A percentile compares a stretch with the other conserved stretches of the same genome.
Conservation (phyloP, 2,888 invertebrate species). For the Eretmocerus hayati region DNA sequence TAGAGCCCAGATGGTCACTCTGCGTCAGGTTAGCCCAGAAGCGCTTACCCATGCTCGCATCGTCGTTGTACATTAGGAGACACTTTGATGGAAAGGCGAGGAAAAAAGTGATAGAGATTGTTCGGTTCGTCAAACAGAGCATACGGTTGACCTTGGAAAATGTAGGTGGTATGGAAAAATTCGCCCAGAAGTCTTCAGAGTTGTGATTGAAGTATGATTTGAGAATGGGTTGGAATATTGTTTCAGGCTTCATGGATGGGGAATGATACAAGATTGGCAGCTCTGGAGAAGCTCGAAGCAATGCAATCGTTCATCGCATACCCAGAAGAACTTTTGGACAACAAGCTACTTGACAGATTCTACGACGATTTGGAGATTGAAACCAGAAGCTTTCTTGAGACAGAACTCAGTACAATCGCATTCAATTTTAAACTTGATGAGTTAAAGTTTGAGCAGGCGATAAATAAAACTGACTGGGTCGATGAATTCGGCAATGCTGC, state of each 20-base stretch:
- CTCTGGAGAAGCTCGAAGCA: slow-evolving; percentile 69
- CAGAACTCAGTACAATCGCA: slow-evolving; percentile 47
- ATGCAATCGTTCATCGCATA: slow-evolving; percentile 90
- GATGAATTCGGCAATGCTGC: slow-evolving; percentile 49
- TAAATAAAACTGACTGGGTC: slow-evolving; percentile 52
- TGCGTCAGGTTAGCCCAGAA: slow-evolving; percentile 73
- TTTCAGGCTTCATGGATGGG: slow-evolving; percentile 86
- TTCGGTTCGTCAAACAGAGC: too few species aligned
- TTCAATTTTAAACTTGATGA: slow-evolving; percentile 50
- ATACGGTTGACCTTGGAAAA: slow-evolving; percentile 70
- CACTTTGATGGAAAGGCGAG: slow-evolving; percentile 82
- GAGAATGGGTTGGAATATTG: too few species aligned
- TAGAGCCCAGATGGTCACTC: slow-evolving; percentile 71
- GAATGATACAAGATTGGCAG: slow-evolving; percentile 65
- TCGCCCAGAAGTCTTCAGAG: too few species aligned
- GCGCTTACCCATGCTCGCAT: too few species aligned
- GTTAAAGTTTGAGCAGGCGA: slow-evolving; percentile 47
- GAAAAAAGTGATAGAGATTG: too few species aligned
- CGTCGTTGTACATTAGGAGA: slow-evolving; percentile 77
- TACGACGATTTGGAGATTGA: slow-evolving; percentile 53
- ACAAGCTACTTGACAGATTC: slow-evolving; percentile 71
- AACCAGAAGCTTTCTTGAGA: slow-evolving; percentile 45
- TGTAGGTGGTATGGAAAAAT: slow-evolving; percentile 58
- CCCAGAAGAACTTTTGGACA: slow-evolving; percentile 79
- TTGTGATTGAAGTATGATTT: too few species aligned